Conservation (phyloP, 37 sponge, comb jelly and placozoan genomes). For the Oscarella lobularis region DNA sequence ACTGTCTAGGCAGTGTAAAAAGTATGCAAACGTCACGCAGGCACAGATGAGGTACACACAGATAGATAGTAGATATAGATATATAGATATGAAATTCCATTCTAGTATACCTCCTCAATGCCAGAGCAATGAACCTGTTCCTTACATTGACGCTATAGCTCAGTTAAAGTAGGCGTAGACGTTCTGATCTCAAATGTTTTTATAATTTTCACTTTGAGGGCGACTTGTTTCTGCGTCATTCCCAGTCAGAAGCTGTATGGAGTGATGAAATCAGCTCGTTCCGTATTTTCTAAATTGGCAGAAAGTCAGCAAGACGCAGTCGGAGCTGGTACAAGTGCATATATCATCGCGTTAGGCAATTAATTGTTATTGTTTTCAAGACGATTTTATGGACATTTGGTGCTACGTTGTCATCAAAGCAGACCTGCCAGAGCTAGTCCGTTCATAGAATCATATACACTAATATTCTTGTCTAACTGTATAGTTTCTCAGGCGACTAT, state of each 20-base stretch:
- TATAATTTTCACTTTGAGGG: background rate
- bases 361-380: background rate
- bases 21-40: background rate
- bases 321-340: background rate
- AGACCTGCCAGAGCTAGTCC: background rate
- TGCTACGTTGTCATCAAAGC: conserved; percentile 1
- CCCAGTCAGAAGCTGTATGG: conserved; percentile 1
- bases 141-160: background rate
- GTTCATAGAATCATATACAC: too few relatives aligned
- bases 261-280: background rate
- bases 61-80: background rate
- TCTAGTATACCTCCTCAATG: background rate
- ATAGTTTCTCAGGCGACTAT: conserved; percentile 49
- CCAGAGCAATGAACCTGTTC: background rate
- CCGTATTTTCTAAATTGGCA: background rate
- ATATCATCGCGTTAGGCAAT: background rate
- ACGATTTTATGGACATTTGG: conserved; percentile 6
- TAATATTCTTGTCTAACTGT: conserved; percentile 4
- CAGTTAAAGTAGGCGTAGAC: background rate
- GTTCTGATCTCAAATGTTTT: background rate
- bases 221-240: background rate
- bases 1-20: background rate
- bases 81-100: background rate
- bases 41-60: background rate
- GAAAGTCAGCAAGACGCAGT: background rate